Evolutionary conservation across 2,797 vertebrate genomes (phyloP).

Genomic region (Hirundo rustica): DNA sequence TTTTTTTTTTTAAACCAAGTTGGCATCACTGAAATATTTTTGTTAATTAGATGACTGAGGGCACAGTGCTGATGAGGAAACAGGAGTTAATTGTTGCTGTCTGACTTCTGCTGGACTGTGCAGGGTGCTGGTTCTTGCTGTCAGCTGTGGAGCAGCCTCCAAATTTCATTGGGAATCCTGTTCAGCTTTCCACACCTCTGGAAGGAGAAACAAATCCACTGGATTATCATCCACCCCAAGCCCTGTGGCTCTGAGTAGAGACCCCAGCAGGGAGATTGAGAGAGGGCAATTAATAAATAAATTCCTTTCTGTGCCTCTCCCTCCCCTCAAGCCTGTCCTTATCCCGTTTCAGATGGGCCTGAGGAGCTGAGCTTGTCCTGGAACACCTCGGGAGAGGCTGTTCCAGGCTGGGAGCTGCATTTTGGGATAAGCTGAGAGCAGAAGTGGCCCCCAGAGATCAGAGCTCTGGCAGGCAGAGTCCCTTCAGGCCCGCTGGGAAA

Average conservation of each 20-base stretch:
- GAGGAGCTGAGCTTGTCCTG: background rate
- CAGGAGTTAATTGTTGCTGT: background rate
- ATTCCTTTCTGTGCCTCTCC: background rate
- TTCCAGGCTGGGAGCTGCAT: background rate
- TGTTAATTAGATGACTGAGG: background rate
- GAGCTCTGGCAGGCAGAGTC: conserved; percentile 17
- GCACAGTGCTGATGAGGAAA: background rate
- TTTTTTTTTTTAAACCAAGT: background rate
- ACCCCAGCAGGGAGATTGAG: background rate
- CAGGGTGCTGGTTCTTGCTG: background rate
- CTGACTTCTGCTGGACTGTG: background rate
- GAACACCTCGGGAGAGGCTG: background rate
- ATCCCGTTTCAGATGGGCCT: background rate
- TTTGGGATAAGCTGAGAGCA: background rate
- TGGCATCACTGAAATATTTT: background rate
- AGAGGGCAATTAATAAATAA: background rate
- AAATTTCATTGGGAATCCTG: background rate
- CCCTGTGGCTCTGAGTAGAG: background rate
- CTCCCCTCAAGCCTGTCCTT: rapidly evolving
- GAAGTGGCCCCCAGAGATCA: conserved; percentile 10
- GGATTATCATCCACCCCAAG: background rate
- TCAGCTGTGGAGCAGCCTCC: background rate
- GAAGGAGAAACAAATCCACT: background rate
- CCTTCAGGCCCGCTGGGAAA: rapidly evolving
- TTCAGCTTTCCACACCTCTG: background rate